Percentiles rank a stretch among this genome's conserved stretches.
These are phyloP conservation scores for Uloborus diversus DNA, from an alignment of 1,140 invertebrate genomes.

Conservation along the genomic window DNA sequence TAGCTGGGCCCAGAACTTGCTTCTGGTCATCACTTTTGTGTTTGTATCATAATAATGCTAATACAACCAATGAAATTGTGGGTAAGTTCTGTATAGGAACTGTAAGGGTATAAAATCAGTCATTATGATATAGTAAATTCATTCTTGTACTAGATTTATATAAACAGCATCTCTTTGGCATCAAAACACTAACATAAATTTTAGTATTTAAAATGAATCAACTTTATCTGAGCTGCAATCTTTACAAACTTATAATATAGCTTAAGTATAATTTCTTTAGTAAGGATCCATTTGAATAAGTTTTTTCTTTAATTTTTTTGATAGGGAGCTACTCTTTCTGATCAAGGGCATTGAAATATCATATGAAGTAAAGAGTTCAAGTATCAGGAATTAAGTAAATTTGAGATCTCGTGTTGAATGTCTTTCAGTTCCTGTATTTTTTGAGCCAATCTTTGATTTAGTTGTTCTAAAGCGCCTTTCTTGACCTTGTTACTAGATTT, in stretches of 20 bases:
- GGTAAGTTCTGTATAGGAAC: no score
- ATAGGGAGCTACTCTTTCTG: conserved; percentile 42
- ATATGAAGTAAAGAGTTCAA: conserved; percentile 23
- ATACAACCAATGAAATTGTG: no score
- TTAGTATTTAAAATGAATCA: conserved; percentile 12
- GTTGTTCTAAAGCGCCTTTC: conserved; percentile 81
- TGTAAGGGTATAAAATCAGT: no score
- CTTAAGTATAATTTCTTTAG: conserved; percentile 30
- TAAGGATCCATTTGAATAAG: conserved; percentile 42
- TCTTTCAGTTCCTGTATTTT: conserved; percentile 86
- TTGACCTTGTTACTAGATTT: conserved; percentile 84
- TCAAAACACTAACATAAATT: neutral
- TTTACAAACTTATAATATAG: no score
- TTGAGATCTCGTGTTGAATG: conserved; percentile 82
- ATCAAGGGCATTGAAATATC: conserved; percentile 34
- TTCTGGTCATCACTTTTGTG: no score
- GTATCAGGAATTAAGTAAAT: conserved; percentile 68
- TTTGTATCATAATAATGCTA: no score
- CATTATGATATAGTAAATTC: neutral
- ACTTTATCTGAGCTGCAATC: no score
- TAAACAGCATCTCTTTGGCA: neutral
- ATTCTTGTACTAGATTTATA: neutral
- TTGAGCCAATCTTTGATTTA: conserved; percentile 83
- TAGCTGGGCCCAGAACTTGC: no score
- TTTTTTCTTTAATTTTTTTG: no score